Conservation (phyloP, 2,113 vertebrate species). For the Platanista minor region DNA sequence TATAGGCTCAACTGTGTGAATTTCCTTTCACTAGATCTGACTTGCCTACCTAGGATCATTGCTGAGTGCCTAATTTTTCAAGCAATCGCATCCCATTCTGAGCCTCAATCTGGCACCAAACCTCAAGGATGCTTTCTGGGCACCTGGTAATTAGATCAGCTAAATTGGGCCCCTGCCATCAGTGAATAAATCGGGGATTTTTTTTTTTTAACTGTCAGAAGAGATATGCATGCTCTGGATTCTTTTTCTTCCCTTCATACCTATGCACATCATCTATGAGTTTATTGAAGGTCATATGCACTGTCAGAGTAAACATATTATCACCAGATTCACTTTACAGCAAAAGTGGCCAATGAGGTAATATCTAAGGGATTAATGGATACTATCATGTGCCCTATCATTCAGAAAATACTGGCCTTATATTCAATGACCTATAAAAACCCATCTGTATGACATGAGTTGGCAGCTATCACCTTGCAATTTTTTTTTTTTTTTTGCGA, state of each 20-base stretch:
- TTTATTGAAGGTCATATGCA: neutral
- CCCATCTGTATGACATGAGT: neutral
- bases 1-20: neutral
- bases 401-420: constrained; percentile 26
- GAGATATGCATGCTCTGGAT: neutral
- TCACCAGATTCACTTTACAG: neutral
- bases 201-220: neutral
- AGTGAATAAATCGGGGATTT: neutral
- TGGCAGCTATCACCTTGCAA: constrained; percentile 4
- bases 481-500: no score
- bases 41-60: neutral
- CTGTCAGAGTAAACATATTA: neutral
- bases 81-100: neutral
- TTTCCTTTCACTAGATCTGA: neutral
- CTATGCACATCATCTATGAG: neutral
- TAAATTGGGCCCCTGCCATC: neutral
- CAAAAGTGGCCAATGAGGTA: neutral
- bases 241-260: neutral
- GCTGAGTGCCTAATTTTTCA: neutral
- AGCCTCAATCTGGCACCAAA: neutral
- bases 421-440: constrained; percentile 41
- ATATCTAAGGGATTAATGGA: neutral
- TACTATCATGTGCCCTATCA: neutral
- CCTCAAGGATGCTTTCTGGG: neutral
- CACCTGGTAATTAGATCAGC: neutral